Evolutionary conservation across 1,140 invertebrate species (phyloP).

Genomic region (Musca domestica): DNA sequence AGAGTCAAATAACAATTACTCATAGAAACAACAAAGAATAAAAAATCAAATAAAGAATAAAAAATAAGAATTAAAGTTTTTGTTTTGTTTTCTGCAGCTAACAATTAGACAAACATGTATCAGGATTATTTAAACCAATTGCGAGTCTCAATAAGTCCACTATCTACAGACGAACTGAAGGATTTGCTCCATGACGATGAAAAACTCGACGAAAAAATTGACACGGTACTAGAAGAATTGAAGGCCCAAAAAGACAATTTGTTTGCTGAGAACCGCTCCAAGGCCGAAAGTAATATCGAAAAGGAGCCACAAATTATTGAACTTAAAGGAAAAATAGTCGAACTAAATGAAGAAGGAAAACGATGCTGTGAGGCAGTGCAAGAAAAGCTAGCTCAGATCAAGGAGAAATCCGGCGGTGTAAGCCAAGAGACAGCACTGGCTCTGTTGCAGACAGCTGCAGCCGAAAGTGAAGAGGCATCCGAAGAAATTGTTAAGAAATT

Average conservation of each 20-base stretch:
- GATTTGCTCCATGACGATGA: slow-evolving; percentile 79
- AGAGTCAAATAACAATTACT: no score
- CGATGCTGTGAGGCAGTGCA: slow-evolving; percentile 66
- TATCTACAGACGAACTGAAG: slow-evolving; percentile 75
- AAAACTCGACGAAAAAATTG: slow-evolving; percentile 77
- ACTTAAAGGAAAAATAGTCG: slow-evolving; percentile 65
- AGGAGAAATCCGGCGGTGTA: slow-evolving; percentile 67
- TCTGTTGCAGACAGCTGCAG: slow-evolving; percentile 77
- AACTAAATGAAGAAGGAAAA: slow-evolving; percentile 68
- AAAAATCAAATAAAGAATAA: no score
- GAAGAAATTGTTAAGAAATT: slow-evolving; percentile 78
- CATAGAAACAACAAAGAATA: no score
- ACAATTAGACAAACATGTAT: slow-evolving; percentile 40
- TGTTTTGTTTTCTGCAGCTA: not conserved
- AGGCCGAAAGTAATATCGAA: slow-evolving; percentile 83
- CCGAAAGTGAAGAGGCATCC: slow-evolving; percentile 84
- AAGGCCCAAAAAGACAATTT: slow-evolving; percentile 81
- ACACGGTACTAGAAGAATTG: slow-evolving; percentile 69
- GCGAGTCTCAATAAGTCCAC: slow-evolving; percentile 58
- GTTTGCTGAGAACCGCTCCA: slow-evolving; percentile 78
- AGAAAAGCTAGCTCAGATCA: slow-evolving; percentile 65
- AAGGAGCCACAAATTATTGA: slow-evolving; percentile 78
- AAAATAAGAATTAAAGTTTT: not conserved
- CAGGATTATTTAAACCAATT: slow-evolving; percentile 54
- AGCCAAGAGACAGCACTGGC: slow-evolving; percentile 79